Base-by-base conservation (phyloP, 2,797 vertebrate genomes). In the Xerus rutilus region DNA sequence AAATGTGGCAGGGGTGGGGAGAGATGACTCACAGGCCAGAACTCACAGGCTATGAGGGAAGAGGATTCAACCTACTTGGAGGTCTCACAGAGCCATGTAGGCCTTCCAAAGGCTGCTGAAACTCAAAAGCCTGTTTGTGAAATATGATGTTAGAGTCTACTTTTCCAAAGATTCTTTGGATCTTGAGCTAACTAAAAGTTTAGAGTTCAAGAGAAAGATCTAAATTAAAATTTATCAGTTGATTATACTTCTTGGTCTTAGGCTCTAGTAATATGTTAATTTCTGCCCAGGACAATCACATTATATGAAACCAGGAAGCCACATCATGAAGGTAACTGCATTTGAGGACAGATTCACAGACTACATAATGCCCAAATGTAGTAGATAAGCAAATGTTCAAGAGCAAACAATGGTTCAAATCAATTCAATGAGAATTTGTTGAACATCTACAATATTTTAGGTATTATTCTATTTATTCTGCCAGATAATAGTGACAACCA, bases 111-210 rank as follows among this genome's bases (percentile, higher is more conserved):
- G 39, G 28, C 45, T 77, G 52, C 14, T 49, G 35, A 82, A 49
- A 77, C 5, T 43, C 28, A 65, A 18, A 84, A 62, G 7, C 18
- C 14, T 49, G 20, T 85, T 65, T 78, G 17, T 39, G 89, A 93
- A 77, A 83, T 18, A 82, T 0, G 2, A 39, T 39, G 32, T 52
- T 64, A 70, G 6, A 69, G 39, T 72, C 17, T 93, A 54, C 64
- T 35, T 91, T 72, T 84, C 69, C 73, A 88, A 91, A 88, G 43
- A 17, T 17, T 93, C 25, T 93, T 83, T 78, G 17, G 28, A 89
- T 73, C 18, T 67, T 93, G 69, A 93, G 81, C 35, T 76, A 77
- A 65, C 67, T 43, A 67, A 81, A 89, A 82, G 1, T n/a, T 45
- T 35, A 72, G 28, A 70, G 23, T 65, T 52, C n/a, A 67, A 88